Evolutionary conservation across 2,888 invertebrate genomes (phyloP).

Genomic region (Lingula anatina): DNA sequence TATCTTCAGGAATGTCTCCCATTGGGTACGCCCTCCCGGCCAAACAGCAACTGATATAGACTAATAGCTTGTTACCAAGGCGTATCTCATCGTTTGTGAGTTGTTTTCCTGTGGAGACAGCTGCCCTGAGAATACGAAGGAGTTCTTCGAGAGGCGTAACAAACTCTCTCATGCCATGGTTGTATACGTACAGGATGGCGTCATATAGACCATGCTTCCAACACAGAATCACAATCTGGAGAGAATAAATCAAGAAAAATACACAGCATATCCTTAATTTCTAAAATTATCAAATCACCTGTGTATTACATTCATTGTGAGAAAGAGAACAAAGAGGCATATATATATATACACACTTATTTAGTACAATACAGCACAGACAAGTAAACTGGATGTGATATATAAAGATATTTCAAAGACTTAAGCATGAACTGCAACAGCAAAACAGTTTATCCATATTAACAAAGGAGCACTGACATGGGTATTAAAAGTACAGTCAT

Average conservation of each 20-base stretch:
- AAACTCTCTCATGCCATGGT: slow-evolving; percentile 71
- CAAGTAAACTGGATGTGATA: too few species aligned
- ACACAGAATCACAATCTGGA: slow-evolving; percentile 58
- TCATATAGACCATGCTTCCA: slow-evolving; percentile 64
- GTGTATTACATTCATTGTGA: too few species aligned
- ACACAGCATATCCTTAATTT: too few species aligned
- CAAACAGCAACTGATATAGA: slow-evolving; percentile 78
- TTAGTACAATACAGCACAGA: too few species aligned
- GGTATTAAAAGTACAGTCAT: too few species aligned
- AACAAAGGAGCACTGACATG: too few species aligned
- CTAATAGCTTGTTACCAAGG: slow-evolving; percentile 76
- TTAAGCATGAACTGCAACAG: too few species aligned
- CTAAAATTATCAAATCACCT: too few species aligned
- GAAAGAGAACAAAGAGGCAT: too few species aligned
- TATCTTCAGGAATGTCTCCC: slow-evolving; percentile 65
- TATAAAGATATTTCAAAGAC: too few species aligned
- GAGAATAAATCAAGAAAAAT: slow-evolving; percentile 2
- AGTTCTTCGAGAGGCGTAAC: slow-evolving; percentile 66
- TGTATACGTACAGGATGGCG: slow-evolving; percentile 71
- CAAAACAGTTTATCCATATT: too few species aligned
- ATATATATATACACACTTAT: too few species aligned
- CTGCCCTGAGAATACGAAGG: slow-evolving; percentile 33
- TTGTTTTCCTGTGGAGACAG: slow-evolving; percentile 50
- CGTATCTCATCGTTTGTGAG: slow-evolving; percentile 55
- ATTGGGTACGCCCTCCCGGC: slow-evolving; percentile 78